Conservation (phyloP, 2,888 invertebrate species). For the Phaedon cochleariae region DNA sequence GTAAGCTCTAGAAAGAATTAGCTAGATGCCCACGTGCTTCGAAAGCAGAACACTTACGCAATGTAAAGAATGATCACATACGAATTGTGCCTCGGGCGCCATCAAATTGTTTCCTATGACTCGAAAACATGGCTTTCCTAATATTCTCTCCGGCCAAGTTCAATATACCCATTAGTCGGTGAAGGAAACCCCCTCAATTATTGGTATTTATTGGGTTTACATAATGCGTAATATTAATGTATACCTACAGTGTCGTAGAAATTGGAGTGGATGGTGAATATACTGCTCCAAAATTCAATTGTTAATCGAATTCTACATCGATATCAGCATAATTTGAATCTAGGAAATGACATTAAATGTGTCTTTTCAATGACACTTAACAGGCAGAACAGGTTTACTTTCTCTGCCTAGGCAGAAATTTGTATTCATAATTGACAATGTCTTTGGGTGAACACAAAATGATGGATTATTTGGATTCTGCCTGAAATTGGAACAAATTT, state of each 20-base stretch:
- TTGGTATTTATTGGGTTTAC: conserved; percentile 22
- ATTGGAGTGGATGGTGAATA: too few species aligned
- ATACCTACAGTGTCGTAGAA: not conserved
- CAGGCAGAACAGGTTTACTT: too few species aligned
- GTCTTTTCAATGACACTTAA: too few species aligned
- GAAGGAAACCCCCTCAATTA: conserved; percentile 24
- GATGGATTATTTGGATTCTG: too few species aligned
- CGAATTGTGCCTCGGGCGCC: not conserved
- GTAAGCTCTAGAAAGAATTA: not conserved
- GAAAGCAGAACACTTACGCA: conserved; percentile 17
- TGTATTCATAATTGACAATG: too few species aligned
- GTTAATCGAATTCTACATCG: too few species aligned
- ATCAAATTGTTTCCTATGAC: conserved; percentile 18
- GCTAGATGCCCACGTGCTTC: conserved; percentile 9
- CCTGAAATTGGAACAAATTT: too few species aligned
- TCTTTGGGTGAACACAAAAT: too few species aligned
- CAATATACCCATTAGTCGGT: conserved; percentile 31
- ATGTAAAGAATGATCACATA: conserved; percentile 4
- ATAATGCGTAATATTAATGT: conserved; percentile 13
- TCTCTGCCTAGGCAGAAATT: too few species aligned
- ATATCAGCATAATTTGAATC: too few species aligned
- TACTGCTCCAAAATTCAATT: too few species aligned
- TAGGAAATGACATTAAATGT: too few species aligned
- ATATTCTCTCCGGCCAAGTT: conserved; percentile 26
- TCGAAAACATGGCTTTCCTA: conserved; percentile 15